Evolutionary conservation across 92 coral and sea anemone genomes (phyloP).

Genomic region (Parazoanthus swiftii): DNA sequence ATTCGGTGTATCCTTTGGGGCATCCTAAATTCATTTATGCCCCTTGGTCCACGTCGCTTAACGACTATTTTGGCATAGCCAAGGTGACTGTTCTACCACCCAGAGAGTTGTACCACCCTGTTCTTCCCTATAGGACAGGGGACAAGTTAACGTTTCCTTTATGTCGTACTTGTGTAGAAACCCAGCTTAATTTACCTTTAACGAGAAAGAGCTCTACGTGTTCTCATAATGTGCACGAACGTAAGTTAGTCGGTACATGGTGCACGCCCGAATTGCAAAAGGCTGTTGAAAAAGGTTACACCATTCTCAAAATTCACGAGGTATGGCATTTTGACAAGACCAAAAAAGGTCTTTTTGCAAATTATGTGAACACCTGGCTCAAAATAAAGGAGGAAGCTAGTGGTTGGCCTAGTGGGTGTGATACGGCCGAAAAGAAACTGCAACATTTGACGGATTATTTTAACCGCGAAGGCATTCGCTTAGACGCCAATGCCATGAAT

Average conservation of each 20-base stretch:
- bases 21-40: slow-evolving; percentile 9
- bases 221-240: not conserved
- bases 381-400: not conserved
- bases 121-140: slow-evolving; percentile 1
- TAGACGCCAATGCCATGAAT: slow-evolving; percentile 14
- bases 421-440: slow-evolving; percentile 5
- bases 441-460: slow-evolving; percentile 9
- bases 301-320: slow-evolving; percentile 8
- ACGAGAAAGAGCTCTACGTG: not conserved
- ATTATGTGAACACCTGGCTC: not conserved
- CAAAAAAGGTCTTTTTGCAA: not conserved
- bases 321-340: slow-evolving; percentile 29
- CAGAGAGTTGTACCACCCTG: not conserved
- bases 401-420: slow-evolving; percentile 16
- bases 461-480: slow-evolving; percentile 11
- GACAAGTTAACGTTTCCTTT: slow-evolving; percentile 10
- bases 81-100: slow-evolving; percentile 24
- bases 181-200: not conserved
- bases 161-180: slow-evolving; percentile 1
- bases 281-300: slow-evolving; percentile 20
- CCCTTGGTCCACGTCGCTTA: not conserved
- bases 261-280: slow-evolving; percentile 11
- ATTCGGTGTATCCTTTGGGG: slow-evolving; percentile 15
- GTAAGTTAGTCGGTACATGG: slow-evolving; percentile 7
- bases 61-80: slow-evolving; percentile 6